A percentile compares a stretch with the other conserved stretches of the same genome.
Evolutionary conservation across 2,797 vertebrate genomes (phyloP).

Genomic region (Karalla daura): DNA sequence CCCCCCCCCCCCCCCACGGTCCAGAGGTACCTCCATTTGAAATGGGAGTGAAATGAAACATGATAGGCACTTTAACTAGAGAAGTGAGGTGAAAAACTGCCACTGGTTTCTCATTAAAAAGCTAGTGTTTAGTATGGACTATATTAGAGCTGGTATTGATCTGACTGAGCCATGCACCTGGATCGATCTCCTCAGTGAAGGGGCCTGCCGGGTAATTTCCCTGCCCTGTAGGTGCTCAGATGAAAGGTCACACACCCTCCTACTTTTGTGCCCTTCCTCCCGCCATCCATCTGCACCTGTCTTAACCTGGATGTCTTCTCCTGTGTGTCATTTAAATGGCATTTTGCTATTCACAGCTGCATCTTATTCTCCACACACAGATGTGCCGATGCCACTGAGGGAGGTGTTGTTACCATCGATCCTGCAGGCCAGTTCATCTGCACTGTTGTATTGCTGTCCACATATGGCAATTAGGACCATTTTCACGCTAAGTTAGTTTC

Average conservation of each 20-base stretch:
- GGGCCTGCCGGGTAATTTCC: conserved; percentile 65
- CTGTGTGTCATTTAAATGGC: neutral
- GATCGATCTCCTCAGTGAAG: conserved; percentile 52
- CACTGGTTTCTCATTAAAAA: conserved; percentile 54
- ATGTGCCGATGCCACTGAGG: neutral
- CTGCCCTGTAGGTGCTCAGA: conserved; percentile 44
- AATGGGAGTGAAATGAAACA: conserved; percentile 34
- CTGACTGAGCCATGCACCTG: conserved; percentile 35
- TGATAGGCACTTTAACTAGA: conserved; percentile 33
- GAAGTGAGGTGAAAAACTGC: conserved; percentile 44
- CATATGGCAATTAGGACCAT: conserved; percentile 34
- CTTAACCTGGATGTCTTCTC: conserved; percentile 29
- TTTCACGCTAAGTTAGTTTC: conserved; percentile 54
- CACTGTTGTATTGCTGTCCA: conserved; percentile 15
- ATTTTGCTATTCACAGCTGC: conserved; percentile 17
- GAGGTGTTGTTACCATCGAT: conserved; percentile 32
- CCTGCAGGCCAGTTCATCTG: conserved; percentile 32
- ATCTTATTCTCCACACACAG: conserved; percentile 11
- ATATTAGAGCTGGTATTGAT: conserved; percentile 64
- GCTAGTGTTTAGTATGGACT: conserved; percentile 60
- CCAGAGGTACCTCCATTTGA: conserved; percentile 7
- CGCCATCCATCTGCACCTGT: conserved; percentile 11
- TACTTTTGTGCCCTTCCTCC: conserved; percentile 2
- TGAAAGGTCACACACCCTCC: conserved; percentile 68
- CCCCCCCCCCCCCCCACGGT: too few species aligned